phyloP scores from a whole-genome alignment of 2,888 invertebrate species.

The Cecidostiba fungosa region DNA sequence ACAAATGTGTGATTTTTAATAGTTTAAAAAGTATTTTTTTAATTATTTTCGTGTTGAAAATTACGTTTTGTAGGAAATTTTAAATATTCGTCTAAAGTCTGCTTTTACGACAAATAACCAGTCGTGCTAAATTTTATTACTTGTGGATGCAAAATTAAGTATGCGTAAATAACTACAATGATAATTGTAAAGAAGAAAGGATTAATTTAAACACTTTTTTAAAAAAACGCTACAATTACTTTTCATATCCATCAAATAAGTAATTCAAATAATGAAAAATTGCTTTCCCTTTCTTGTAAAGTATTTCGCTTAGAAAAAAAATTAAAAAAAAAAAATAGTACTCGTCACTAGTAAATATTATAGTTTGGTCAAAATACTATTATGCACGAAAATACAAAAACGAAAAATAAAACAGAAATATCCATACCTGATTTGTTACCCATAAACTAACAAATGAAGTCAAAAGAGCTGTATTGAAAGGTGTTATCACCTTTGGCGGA shows the following conservation, averaged over 20 bases:
- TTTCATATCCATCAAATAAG: constrained; percentile 54
- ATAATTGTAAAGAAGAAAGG: constrained; percentile 14
- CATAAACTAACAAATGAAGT: constrained; percentile 27
- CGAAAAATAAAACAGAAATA: constrained; percentile 22
- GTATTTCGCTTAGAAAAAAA: constrained; percentile 38
- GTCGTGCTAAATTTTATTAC: constrained; percentile 16
- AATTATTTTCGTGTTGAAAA: constrained; percentile 25
- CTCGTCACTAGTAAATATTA: constrained; percentile 30
- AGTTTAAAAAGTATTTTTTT: constrained; percentile 37
- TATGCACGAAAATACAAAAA: constrained; percentile 23
- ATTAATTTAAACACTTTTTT: constrained; percentile 38
- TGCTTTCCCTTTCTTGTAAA: constrained; percentile 42
- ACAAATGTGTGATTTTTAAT: constrained; percentile 36
- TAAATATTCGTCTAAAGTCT: constrained; percentile 21
- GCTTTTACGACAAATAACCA: constrained; percentile 18
- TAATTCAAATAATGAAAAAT: constrained; percentile 41
- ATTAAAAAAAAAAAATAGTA: constrained; percentile 35
- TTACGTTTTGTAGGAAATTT: constrained; percentile 39
- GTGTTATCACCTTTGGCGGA: constrained; percentile 61
- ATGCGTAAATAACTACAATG: not conserved
- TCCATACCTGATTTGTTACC: constrained; percentile 24
- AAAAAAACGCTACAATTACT: constrained; percentile 50
- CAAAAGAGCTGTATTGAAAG: constrained; percentile 50
- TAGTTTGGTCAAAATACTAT: constrained; percentile 38
- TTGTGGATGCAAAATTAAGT: constrained; percentile 23